Percentiles rank a stretch among this genome's conserved stretches.
phyloP scores from a whole-genome alignment of 1,140 invertebrate genomes.

The Leguminivora glycinivorella region DNA sequence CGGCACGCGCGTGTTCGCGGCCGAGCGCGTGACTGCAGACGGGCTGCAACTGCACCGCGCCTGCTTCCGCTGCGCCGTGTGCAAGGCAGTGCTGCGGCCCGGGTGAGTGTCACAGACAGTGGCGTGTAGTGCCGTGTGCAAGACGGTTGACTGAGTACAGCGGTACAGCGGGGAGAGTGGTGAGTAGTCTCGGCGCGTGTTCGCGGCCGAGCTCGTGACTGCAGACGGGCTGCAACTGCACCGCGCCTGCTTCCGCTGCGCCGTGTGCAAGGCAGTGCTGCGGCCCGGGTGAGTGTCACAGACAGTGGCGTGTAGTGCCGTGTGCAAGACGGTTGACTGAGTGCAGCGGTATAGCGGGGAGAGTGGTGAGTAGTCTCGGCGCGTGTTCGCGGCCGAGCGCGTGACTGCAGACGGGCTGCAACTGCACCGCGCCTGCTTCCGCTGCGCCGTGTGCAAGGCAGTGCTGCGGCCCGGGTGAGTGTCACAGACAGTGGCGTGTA shows the following conservation, averaged over 20 bases:
- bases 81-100: constrained; percentile 58
- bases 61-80: constrained; percentile 68
- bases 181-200: too few species aligned
- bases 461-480: constrained; percentile 62
- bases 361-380: too few species aligned
- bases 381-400: constrained; percentile 67
- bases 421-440: constrained; percentile 66
- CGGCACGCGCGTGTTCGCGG: constrained; percentile 64
- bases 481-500: too few species aligned
- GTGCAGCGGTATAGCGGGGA: too few species aligned
- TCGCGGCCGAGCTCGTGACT: constrained; percentile 63
- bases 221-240: constrained; percentile 67
- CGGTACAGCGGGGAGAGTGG: too few species aligned
- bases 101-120: too few species aligned
- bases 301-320: too few species aligned
- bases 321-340: too few species aligned
- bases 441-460: constrained; percentile 63
- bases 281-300: constrained; percentile 63
- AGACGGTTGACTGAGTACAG: too few species aligned
- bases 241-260: constrained; percentile 66
- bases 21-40: constrained; percentile 62
- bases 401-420: constrained; percentile 63
- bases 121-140: too few species aligned
- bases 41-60: constrained; percentile 65
- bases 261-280: constrained; percentile 61